Evolutionary conservation across 2,888 invertebrate genomes (phyloP), one percentile per base, ranked within the genome.

Genomic region (Drosophila picticornis): DNA sequence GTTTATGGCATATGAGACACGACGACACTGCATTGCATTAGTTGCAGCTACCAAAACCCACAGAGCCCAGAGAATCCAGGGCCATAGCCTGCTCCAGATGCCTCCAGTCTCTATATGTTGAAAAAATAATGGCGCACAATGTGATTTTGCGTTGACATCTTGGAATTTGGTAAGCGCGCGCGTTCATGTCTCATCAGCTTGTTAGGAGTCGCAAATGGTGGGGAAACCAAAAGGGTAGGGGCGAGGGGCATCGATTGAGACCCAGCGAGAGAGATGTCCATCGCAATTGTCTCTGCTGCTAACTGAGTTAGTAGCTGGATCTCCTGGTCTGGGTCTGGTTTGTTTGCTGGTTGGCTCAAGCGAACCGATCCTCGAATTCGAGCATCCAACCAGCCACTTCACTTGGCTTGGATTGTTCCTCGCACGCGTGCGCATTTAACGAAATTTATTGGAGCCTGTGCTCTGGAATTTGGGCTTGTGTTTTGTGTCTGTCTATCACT

Each of bases 381-480:
- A 46, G 65, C 55, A 66, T 67, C 61, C 48, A 16, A 50, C 19
- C 38, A 38, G 10, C 22, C 63, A 40, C 40, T 36, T 36, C 31
- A 38, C 19, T 56, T n/a, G 19, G 13, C 43, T 29, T 38, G 29
- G 83, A 76, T 82, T 89, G 90, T 80, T 83, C 71, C 81, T 90
- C 91, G 91, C 91, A 91, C 91, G 91, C 91, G 91, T 89, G 91
- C 90, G 91, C 90, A 92, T 92, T 92, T 90, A 91, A 90, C 84
- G 77, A 92, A 92, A 91, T 91, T 91, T 91, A 91, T 91, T 92
- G 91, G 87, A 87, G 80, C 83, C 87, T 84, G 67, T 88, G 88
- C 84, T 86, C 88, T 90, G 91, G 88, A 90, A 88, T 90, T 88
- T 75, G 80, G 88, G 80, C 87, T 87, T 87, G 91, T 88, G 88